Evolutionary conservation across 2,113 vertebrate species (phyloP), one percentile per base, ranked within the genome.

Genomic region (Silurus asotus): DNA sequence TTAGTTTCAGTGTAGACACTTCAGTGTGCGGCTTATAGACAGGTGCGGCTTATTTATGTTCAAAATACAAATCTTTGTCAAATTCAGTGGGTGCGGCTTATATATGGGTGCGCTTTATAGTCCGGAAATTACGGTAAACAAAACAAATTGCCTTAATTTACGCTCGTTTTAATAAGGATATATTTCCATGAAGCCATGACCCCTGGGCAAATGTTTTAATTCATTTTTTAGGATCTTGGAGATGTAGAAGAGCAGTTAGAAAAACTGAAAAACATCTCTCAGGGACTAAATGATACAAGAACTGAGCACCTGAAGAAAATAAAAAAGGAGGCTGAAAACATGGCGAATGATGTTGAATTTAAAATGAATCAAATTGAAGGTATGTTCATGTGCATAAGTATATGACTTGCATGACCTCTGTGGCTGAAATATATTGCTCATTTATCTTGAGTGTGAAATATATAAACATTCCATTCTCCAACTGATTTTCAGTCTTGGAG

Each of bases 341-440:
- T 96, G 83, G 93, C 93, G 84, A 92, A 87, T 86, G 91, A 95
- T 53, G 89, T 95, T 59, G 93, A 96, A 86, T 92, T 94, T 76
- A 96, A 96, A 92, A 92, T 94, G 14, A 91, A 81, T 88, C 92
- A 93, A 91, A 93, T 96, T 90, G 90, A 93, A 95, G 96, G 97
- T 97, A 90, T 62, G 15, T 15, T 61, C 15, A 0, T 51, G 5
- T 58, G 2, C 20, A 56, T 28, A 15, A 5, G 8, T 70, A 19
- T 17, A 70, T 8, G 28, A 70, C 56, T 25, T 81, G 37, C 37
- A 37, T 37, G 37, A 37, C 37, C 28, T 82, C 56, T 79, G 9
- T 56, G 65, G 61, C 5, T 53, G 55, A n/a, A 67, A 6, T 6
- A 59, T 74, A 25, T n/a, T 55, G 15, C 45, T 53, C 56, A 17